phyloP scores from a whole-genome alignment of 2,888 invertebrate genomes.

The Ornithoptera priamus region DNA sequence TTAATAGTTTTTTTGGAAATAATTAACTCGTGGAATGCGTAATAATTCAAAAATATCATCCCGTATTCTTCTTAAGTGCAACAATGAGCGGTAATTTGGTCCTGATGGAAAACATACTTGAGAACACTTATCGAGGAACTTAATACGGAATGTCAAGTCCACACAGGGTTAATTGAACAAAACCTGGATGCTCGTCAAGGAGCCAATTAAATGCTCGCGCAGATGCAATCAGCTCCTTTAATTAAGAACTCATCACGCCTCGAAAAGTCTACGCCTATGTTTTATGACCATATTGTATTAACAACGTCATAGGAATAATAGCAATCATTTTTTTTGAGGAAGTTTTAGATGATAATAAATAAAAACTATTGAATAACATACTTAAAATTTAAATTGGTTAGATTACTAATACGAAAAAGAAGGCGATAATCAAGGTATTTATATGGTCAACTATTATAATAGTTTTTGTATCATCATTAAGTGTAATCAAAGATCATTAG shows the following conservation, averaged over 20 bases:
- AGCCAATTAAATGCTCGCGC: constrained; percentile 14
- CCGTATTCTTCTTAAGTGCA: neutral
- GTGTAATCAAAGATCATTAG: no score
- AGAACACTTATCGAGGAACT: neutral
- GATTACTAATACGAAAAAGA: no score
- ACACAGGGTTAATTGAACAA: constrained; percentile 21
- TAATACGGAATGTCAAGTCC: neutral
- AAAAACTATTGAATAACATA: neutral
- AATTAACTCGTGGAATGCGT: neutral
- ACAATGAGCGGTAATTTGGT: neutral
- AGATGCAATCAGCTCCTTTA: constrained; percentile 22
- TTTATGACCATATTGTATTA: neutral
- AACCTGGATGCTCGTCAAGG: constrained; percentile 1
- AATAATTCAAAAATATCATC: neutral
- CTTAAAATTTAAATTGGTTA: neutral
- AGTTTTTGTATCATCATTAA: no score
- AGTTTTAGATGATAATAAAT: neutral
- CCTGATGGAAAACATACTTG: neutral
- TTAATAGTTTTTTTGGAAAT: no score
- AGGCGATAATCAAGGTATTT: no score
- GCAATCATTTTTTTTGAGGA: neutral
- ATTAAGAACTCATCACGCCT: constrained; percentile 6
- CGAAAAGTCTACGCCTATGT: neutral
- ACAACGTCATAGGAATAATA: neutral
- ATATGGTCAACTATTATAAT: no score